Percentiles rank a stretch among this genome's conserved stretches.
Conservation (phyloP, 2,888 invertebrate species). For the Tanytarsus gracilentus region DNA sequence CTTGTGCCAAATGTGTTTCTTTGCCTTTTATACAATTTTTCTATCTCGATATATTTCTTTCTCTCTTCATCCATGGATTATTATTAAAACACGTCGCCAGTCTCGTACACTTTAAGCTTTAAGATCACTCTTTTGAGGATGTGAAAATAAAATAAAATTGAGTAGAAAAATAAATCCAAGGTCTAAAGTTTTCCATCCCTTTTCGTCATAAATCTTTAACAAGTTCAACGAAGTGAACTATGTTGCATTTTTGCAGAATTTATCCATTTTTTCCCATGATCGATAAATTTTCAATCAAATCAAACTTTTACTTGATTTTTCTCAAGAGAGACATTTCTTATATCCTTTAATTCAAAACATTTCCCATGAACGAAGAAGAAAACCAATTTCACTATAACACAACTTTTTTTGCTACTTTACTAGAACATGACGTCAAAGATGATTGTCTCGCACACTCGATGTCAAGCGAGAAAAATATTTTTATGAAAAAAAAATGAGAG, state of each 20-base stretch:
- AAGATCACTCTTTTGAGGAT: too few relatives aligned
- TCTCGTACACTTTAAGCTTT: too few relatives aligned
- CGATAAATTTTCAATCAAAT: too few relatives aligned
- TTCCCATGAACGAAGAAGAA: not conserved
- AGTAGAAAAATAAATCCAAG: too few relatives aligned
- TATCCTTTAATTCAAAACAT: not conserved
- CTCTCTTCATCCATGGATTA: slow-evolving; percentile 1
- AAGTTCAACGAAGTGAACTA: too few relatives aligned
- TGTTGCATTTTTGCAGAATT: too few relatives aligned
- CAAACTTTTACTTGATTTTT: too few relatives aligned
- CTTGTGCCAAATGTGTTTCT: slow-evolving; percentile 9
- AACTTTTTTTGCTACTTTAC: not conserved
- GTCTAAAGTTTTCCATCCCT: not conserved
- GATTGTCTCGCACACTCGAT: not conserved
- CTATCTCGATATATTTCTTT: not conserved
- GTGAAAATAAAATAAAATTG: too few relatives aligned
- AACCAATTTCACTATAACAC: not conserved
- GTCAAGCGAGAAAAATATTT: not conserved
- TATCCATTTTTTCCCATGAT: too few relatives aligned
- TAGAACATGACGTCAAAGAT: not conserved
- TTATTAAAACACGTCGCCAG: slow-evolving; percentile 20
- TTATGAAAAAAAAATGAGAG: not conserved
- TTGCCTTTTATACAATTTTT: not conserved
- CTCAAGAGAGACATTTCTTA: too few relatives aligned
- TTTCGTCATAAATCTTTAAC: too few relatives aligned